Base-by-base conservation (phyloP, 2,888 invertebrate species). In the Chesias legatella region DNA sequence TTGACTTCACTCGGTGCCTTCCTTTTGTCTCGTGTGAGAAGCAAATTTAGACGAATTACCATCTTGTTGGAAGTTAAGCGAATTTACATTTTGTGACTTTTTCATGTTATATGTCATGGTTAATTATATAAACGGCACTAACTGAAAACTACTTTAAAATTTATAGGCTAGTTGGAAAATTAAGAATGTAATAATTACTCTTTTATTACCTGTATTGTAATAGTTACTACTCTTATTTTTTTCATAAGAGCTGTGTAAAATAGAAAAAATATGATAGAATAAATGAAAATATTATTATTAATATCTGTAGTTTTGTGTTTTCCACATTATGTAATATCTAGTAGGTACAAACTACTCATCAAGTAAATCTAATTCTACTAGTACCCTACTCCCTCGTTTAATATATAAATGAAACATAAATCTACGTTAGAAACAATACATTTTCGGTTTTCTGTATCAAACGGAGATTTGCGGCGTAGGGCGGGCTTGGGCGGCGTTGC, bases 391-490 rank as follows among this genome's bases (percentile, higher is more conserved):
- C 27, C 27, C 26, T 30, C 20, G 20, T 35, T 30, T 24, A 28
- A 29, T 21, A 36, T 27, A 51, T 53, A 58, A 56, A 57, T 56
- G 56, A 60, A 62, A 58, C 55, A 56, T 55, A 64, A 68, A 71
- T 68, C 64, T 64, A 60, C 64, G 68, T 68, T 69, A 66, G 66
- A 62, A 79, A 83, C 79, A 82, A 81, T 80, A 75, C 72, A 77
- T 79, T 75, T 79, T 79, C 71, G 73, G 71, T 73, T 73, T 76
- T 71, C 75, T 67, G 70, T 74, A 76, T 67, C 72, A 76, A 76
- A 72, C 82, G 74, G 80, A 86, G 88, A 86, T 84, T 84, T 82
- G 79, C 70, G 77, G 79, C 68, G 76, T 63, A 63, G 73, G 74
- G 71, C 64, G 75, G 75, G 68, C 62, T 60, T 62, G 79, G 76